Evolutionary conservation across 1,140 invertebrate species (phyloP), one percentile per base, ranked within the genome.

Genomic region (Drosophila sulfurigaster): DNA sequence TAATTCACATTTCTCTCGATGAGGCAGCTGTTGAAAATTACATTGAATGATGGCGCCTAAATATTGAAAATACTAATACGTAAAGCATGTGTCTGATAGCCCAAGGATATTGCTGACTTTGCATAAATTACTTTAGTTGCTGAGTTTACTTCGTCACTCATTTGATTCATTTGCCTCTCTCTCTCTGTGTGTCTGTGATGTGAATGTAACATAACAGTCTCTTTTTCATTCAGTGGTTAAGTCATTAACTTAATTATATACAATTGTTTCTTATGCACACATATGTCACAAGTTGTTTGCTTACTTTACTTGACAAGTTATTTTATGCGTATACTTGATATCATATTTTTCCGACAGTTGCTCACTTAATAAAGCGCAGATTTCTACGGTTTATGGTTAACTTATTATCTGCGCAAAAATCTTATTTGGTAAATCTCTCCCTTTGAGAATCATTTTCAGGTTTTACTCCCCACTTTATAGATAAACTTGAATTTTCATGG

Each of bases 1-100:
- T 7, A 46, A 59, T 41, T 58, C 57, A 45, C 30, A 51, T 51
- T 46, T 46, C 45, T 15, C 15, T 45, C 43, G 43, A 1, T 49
- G 8, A 49, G 28, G 11, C 25, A 28, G 3, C 48, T 51, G 48
- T 52, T 52, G 20, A 15, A 52, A 54, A 54, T 54, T 35, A 15
- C 1, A 28, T 28, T 11, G 15, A 49, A 28, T 25, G 15, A 49
- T 49, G 16, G 16, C 11, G n/a, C 8, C 38, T 5, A 8, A 41
- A n/a, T 41, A 41, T 41, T 41, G 38, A 5, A 7, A 7, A 2
- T 32, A 20, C 20, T 20, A 20, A 20, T 3, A 20, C 20, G 30
- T 5, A 32, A 32, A 7, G 30, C 1, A 32, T 41, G 38, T 41
- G 8, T 41, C 10, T 41, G 38, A 11, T 41, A 8, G 38, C 8